A percentile compares a stretch with the other conserved stretches of the same genome.
phyloP scores from a whole-genome alignment of 1,140 invertebrate genomes.

The Neodiprion virginianus region DNA sequence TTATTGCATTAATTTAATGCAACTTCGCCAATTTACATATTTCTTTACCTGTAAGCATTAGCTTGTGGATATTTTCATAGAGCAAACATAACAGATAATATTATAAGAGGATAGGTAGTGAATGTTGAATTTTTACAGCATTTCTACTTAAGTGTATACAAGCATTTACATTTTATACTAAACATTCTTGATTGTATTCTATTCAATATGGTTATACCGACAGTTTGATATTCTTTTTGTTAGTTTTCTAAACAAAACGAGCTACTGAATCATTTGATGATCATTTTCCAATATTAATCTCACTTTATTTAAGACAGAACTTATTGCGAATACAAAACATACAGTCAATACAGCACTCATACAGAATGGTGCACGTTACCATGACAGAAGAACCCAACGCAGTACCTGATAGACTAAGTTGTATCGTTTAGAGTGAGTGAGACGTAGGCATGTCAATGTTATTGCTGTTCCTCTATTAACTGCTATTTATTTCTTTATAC shows the following conservation, averaged over 20 bases:
- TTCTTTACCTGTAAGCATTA: neutral
- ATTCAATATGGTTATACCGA: neutral
- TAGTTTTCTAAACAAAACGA: neutral
- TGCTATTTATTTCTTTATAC: slow-evolving; percentile 61
- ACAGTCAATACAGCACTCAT: slow-evolving; percentile 40
- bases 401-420: slow-evolving; percentile 64
- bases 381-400: slow-evolving; percentile 60
- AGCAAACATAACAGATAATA: neutral
- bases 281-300: neutral
- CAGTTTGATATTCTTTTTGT: neutral
- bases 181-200: neutral
- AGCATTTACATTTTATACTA: neutral
- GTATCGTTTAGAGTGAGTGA: slow-evolving; percentile 59
- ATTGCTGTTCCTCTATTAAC: slow-evolving; percentile 57
- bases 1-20: neutral
- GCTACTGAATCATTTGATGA: neutral
- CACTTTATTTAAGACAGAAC: neutral
- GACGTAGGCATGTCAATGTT: slow-evolving; percentile 60
- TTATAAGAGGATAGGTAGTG: neutral
- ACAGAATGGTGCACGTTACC: slow-evolving; percentile 62
- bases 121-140: neutral
- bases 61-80: neutral
- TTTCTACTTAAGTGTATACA: neutral
- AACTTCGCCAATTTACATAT: neutral
- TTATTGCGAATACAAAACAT: neutral